phyloP scores from a whole-genome alignment of 1,140 invertebrate genomes.

The Hyphantria cunea region DNA sequence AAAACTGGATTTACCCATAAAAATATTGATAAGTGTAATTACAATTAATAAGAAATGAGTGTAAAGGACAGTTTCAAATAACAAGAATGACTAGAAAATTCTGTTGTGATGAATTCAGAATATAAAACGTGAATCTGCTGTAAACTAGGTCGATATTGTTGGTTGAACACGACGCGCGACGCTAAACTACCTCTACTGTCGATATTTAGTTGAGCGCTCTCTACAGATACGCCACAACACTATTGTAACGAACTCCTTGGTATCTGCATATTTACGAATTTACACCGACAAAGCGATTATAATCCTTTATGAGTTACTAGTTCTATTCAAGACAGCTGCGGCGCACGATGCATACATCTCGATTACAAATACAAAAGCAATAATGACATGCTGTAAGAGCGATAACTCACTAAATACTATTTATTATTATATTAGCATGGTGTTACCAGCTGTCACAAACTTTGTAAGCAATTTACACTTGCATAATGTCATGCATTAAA shows the following conservation, averaged over 20 bases:
- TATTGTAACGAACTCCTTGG: constrained; percentile 58
- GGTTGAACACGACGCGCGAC: background rate
- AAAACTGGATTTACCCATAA: background rate
- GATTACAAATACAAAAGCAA: constrained; percentile 32
- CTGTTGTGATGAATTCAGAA: constrained; percentile 2
- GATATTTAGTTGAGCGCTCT: constrained; percentile 18
- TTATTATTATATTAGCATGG: constrained; percentile 24
- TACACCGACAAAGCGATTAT: constrained; percentile 68
- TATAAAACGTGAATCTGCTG: background rate
- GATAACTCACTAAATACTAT: constrained; percentile 25
- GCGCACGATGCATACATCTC: constrained; percentile 20
- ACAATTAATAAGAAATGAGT: constrained; percentile 1
- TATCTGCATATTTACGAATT: constrained; percentile 53
- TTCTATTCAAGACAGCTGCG: constrained; percentile 23
- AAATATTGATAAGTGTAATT: background rate
- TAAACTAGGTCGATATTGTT: background rate
- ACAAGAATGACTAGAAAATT: constrained; percentile 7
- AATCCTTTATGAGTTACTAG: constrained; percentile 33
- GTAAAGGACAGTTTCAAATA: background rate
- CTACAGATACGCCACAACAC: constrained; percentile 23
- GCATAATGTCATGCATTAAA: constrained; percentile 53
- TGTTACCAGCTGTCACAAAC: constrained; percentile 26
- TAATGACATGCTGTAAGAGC: constrained; percentile 27
- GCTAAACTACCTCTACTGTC: background rate
- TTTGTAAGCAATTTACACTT: constrained; percentile 30